Percentiles rank a stretch among this genome's conserved stretches.
phyloP scores from a whole-genome alignment of 2,113 vertebrate species.

The Saguinus imperator region DNA sequence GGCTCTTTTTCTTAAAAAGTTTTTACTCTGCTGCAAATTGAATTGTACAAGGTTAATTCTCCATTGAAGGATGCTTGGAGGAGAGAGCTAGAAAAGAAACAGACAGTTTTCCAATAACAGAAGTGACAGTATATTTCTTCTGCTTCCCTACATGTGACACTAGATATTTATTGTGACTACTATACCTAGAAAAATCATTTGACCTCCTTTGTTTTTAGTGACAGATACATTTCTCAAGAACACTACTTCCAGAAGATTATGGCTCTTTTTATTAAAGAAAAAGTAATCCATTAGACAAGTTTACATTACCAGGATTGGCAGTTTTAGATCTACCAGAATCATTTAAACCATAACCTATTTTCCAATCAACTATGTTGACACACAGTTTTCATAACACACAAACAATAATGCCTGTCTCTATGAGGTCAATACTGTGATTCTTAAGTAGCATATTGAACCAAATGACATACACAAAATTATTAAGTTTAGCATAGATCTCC shows the following conservation, averaged over 20 bases:
- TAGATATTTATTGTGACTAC: slow-evolving; percentile 48
- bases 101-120: slow-evolving; percentile 52
- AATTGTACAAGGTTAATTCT: slow-evolving; percentile 50
- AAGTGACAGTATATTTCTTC: slow-evolving; percentile 56
- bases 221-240: slow-evolving; percentile 67
- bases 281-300: slow-evolving; percentile 45
- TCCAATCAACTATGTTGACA: background rate
- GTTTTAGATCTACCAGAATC: slow-evolving; percentile 20
- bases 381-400: background rate
- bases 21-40: slow-evolving; percentile 46
- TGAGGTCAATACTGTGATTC: background rate
- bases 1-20: slow-evolving; percentile 9
- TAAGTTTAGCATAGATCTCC: background rate
- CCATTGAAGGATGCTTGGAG: background rate
- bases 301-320: slow-evolving; percentile 17
- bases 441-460: background rate
- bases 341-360: slow-evolving; percentile 38
- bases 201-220: slow-evolving; percentile 50
- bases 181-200: slow-evolving; percentile 22
- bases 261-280: slow-evolving; percentile 54
- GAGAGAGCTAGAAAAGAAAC: slow-evolving; percentile 33
- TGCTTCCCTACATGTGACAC: background rate
- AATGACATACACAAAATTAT: background rate
- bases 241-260: background rate
- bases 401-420: background rate